Evolutionary conservation across 2,797 vertebrate species (phyloP).

Genomic region (Acropternis orthonyx): DNA sequence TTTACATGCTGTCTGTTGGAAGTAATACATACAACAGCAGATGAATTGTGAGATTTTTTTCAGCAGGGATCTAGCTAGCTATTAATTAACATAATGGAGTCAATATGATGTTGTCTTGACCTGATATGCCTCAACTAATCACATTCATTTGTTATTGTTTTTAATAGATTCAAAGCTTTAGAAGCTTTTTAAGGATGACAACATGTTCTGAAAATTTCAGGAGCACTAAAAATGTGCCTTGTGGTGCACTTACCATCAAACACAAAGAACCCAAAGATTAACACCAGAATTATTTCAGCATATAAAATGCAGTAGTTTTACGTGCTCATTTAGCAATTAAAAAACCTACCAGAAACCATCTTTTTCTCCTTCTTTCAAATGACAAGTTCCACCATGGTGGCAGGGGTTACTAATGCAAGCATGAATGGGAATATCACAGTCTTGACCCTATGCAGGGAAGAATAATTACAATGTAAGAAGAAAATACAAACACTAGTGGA

Average conservation of each 20-base stretch:
- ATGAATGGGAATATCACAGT: constrained; percentile 93
- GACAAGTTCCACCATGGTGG: constrained; percentile 89
- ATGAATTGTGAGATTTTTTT: constrained; percentile 64
- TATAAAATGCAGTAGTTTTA: neutral
- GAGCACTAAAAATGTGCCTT: neutral
- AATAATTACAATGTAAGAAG: neutral
- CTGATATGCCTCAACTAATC: constrained; percentile 65
- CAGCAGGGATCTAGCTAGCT: constrained; percentile 52
- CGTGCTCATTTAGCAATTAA: neutral
- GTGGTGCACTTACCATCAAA: neutral
- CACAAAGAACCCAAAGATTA: neutral
- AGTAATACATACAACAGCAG: constrained; percentile 58
- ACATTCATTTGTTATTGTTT: constrained; percentile 23
- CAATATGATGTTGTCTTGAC: constrained; percentile 56
- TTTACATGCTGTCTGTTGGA: constrained; percentile 67
- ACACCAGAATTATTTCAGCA: neutral
- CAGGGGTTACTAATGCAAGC: constrained; percentile 94
- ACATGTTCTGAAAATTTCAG: neutral
- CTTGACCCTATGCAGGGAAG: constrained; percentile 83
- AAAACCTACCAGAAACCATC: constrained; percentile 82
- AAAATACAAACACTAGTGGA: neutral
- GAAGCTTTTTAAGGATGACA: constrained; percentile 7
- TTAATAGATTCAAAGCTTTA: constrained; percentile 17
- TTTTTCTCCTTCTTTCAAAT: constrained; percentile 92
- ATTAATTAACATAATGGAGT: constrained; percentile 70